A percentile compares a stretch with the other conserved stretches of the same genome.
These are phyloP conservation scores for Sphyrna mokarran DNA, from an alignment of 2,113 vertebrate species.

Conservation along the genomic window DNA sequence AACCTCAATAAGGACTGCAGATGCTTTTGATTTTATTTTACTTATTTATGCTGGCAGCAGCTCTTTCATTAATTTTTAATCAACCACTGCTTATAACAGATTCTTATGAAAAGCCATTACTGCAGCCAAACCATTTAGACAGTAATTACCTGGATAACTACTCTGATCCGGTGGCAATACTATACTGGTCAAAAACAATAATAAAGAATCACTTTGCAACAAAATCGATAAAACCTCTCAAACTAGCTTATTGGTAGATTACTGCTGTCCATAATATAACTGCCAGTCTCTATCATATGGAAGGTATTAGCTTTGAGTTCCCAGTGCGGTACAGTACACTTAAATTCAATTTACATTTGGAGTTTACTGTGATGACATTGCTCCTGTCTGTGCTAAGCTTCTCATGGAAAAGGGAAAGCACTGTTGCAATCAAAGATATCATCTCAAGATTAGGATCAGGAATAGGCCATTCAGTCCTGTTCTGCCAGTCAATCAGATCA, in stretches of 20 bases:
- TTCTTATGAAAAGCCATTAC: constrained; percentile 15
- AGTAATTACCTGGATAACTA: constrained; percentile 22
- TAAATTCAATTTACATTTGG: background rate
- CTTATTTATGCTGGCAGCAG: constrained; percentile 7
- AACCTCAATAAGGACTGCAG: constrained; percentile 13
- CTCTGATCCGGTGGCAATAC: constrained; percentile 18
- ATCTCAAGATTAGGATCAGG: background rate
- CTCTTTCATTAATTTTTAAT: constrained; percentile 36
- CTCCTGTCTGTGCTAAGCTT: background rate
- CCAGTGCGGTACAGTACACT: background rate
- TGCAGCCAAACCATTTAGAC: constrained; percentile 30
- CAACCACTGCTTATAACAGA: background rate
- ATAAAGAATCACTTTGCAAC: constrained; percentile 6
- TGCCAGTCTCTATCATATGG: background rate
- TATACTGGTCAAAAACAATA: background rate
- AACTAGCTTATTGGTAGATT: constrained; percentile 21
- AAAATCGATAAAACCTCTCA: constrained; percentile 23
- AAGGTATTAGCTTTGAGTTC: background rate
- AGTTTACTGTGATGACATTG: background rate
- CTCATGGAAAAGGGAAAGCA: background rate
- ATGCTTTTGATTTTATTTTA: constrained; percentile 25
- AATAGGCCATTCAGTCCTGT: background rate
- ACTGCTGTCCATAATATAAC: background rate
- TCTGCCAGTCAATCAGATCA: background rate
- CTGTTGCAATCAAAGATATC: background rate